phyloP scores from a whole-genome alignment of 2,797 vertebrate genomes.

The Leptodactylus fallax region DNA sequence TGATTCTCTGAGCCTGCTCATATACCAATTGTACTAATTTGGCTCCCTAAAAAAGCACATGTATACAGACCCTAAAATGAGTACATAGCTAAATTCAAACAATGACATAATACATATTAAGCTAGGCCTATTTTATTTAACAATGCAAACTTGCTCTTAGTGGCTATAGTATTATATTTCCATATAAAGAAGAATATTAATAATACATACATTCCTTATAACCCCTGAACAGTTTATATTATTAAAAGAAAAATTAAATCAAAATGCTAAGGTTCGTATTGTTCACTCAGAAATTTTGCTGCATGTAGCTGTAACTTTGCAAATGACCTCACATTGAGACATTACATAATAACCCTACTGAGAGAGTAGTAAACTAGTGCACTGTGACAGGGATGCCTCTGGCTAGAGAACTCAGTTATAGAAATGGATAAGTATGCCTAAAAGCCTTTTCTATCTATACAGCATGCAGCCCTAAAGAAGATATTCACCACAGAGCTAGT shows the following conservation, averaged over 20 bases:
- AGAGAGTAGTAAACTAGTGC: not conserved
- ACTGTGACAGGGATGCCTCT: constrained; percentile 9
- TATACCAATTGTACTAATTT: too few species aligned
- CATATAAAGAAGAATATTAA: too few species aligned
- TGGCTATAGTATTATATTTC: too few species aligned
- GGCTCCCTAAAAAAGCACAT: too few species aligned
- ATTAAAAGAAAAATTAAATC: not conserved
- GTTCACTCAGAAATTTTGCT: not conserved
- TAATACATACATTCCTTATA: too few species aligned
- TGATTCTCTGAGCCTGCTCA: too few species aligned
- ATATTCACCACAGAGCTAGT: not conserved
- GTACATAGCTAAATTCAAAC: too few species aligned
- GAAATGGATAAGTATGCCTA: constrained; percentile 29
- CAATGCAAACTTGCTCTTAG: too few species aligned
- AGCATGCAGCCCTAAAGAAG: not conserved
- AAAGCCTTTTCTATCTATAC: not conserved
- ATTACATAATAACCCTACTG: constrained; percentile 31
- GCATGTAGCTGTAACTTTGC: not conserved
- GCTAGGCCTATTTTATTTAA: too few species aligned
- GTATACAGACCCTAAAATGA: too few species aligned
- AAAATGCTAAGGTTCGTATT: not conserved
- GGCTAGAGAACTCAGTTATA: constrained; percentile 16
- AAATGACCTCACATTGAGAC: constrained; percentile 34
- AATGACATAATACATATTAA: too few species aligned
- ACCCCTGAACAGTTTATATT: too few species aligned